Base-by-base conservation (phyloP, 2,888 invertebrate genomes). In the Diarsia brunnea region DNA sequence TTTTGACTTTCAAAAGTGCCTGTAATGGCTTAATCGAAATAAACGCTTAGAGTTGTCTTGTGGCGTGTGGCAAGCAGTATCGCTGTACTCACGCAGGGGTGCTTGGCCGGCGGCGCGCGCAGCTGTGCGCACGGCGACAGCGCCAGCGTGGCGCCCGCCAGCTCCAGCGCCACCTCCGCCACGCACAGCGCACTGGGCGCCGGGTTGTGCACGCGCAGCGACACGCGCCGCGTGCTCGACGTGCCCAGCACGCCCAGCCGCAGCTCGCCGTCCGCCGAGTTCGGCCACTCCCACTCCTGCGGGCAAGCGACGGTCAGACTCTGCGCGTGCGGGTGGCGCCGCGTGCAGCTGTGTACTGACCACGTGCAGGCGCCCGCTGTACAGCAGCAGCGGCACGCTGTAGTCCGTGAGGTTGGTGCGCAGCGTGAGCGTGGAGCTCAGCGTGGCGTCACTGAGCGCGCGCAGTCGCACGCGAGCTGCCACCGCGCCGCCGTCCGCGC, bases 211-310 rank as follows among this genome's bases (percentile, higher is more conserved):
- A 95, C 85, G 24, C 88, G 90, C 88, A 86, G 98, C 89, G 97
- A 95, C 87, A 98, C 97, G 87, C 97, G 97, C 89, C 98, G 97
- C 87, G 97, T 97, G 72, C 97, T 95, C 69, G 97, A 97, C 89
- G 97, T 96, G 86, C 97, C 97, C 81, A 98, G 96, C 75, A 97
- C 96, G 83, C 98, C 98, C 90, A 98, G 97, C 90, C 97, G 97
- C 91, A 98, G 89, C 86, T 83, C 67, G 78, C 91, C 92, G 86
- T 89, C 90, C 69, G 75, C 55, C 0, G 89, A 89, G 84, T 86
- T 82, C 49, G 92, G 90, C 95, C 95, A 95, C 78, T 94, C 93
- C 95, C 93, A 96, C 87, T 94, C 94, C 94, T 94, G 16, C 38
- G 12, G 27, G 14, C 2, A 7, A 27, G 0, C 24, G 4, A 24